These are phyloP conservation scores for Elysia chlorotica DNA, from an alignment of 1,140 invertebrate genomes.

Conservation along the genomic window DNA sequence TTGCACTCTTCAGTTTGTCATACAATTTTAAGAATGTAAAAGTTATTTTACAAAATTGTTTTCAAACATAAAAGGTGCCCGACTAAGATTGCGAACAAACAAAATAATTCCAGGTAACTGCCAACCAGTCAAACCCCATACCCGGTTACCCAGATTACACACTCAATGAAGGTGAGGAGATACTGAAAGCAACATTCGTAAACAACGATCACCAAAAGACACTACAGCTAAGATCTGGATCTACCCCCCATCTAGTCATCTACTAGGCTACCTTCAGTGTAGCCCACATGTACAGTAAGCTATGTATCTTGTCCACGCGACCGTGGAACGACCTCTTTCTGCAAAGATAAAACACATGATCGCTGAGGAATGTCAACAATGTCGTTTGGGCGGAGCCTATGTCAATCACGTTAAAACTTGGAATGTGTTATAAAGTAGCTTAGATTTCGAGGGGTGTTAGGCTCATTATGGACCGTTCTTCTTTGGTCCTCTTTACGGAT, in stretches of 20 bases:
- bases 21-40: too few species aligned
- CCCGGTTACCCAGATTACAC: too few species aligned
- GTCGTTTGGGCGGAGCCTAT: conserved; percentile 46
- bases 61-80: too few species aligned
- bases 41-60: too few species aligned
- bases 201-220: neutral
- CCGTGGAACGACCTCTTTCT: conserved; percentile 5
- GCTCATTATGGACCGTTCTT: neutral
- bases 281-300: too few species aligned
- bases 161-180: too few species aligned
- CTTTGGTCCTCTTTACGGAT: neutral
- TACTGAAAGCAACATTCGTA: neutral
- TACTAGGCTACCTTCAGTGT: too few species aligned
- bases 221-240: neutral
- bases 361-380: conserved; percentile 55
- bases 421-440: conserved; percentile 30
- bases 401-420: conserved; percentile 51
- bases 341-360: conserved; percentile 45
- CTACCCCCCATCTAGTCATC: neutral
- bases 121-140: too few species aligned
- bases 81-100: too few species aligned
- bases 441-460: conserved; percentile 13
- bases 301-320: conserved; percentile 19
- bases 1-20: too few species aligned
- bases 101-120: too few species aligned